Evolutionary conservation across 2,888 invertebrate species (phyloP).

Genomic region (Linyphia triangularis): DNA sequence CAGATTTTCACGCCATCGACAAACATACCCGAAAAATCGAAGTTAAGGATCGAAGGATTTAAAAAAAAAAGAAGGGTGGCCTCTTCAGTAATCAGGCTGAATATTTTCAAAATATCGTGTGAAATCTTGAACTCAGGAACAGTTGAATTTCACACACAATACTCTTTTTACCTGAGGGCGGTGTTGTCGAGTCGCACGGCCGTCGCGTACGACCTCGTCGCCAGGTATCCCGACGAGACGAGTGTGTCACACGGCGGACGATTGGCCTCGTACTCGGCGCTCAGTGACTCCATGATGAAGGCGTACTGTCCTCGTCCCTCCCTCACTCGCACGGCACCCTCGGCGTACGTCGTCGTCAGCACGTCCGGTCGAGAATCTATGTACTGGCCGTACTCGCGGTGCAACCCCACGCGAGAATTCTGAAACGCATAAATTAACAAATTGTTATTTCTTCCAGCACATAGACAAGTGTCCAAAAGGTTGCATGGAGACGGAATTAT

Average conservation of each 20-base stretch:
- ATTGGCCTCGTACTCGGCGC: constrained; percentile 10
- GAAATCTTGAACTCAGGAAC: too few relatives aligned
- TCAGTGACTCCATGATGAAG: constrained; percentile 30
- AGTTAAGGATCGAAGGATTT: too few relatives aligned
- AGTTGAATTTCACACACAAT: too few relatives aligned
- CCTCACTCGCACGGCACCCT: constrained; percentile 24
- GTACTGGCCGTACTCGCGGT: constrained; percentile 30
- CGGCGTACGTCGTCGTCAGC: not conserved
- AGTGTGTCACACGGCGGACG: constrained; percentile 34
- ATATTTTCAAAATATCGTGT: too few relatives aligned
- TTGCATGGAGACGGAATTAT: too few relatives aligned
- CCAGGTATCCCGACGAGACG: constrained; percentile 29
- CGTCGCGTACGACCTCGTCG: constrained; percentile 10
- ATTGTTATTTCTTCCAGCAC: too few relatives aligned
- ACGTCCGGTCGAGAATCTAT: constrained; percentile 25
- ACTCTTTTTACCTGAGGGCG: constrained; percentile 21
- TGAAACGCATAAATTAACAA: not conserved
- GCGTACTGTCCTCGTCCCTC: constrained; percentile 33
- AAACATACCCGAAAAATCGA: too few relatives aligned
- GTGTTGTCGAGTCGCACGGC: constrained; percentile 10
- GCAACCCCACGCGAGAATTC: constrained; percentile 39
- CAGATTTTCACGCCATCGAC: too few relatives aligned
- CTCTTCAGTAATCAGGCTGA: too few relatives aligned
- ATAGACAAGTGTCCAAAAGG: too few relatives aligned
- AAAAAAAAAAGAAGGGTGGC: too few relatives aligned